Evolutionary conservation across 2,797 vertebrate genomes (phyloP), one percentile per base, ranked within the genome.

Genomic region (Pseudopleuronectes americanus): DNA sequence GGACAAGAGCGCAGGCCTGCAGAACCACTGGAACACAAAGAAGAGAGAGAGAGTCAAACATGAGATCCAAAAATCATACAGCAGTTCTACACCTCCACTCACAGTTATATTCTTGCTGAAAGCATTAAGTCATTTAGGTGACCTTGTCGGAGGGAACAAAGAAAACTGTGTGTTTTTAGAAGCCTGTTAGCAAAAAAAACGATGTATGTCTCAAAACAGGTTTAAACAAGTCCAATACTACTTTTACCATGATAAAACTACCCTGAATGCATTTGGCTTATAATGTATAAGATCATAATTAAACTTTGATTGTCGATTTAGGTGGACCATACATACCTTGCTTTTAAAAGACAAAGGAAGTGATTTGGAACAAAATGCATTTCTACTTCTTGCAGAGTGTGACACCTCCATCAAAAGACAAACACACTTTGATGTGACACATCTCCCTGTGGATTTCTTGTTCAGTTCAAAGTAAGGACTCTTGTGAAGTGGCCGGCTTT

Each of bases 1-100:
- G 94, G 71, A 96, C 90, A 76, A 96, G 90, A 31, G 95, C 95
- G 5, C 95, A 96, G 72, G 93, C 91, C 89, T 96, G 95, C 63
- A 96, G 90, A 3, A 95, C 93, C 88, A 95, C 95, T 96, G 26
- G 10, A 77, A 71, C 26, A 64, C 74, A 12, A 9, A n/a, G 8
- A 48, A n/a, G 4, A 78, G n/a, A 64, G 31, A 53, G 6, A 84
- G 31, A 74, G 41, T 13, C 28, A 55, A 10, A 28, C 38, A 61
- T 59, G 22, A 54, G 16, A 51, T 23, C 13, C 10, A 1, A 38
- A 38, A 38, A 13, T 48, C 19, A n/a, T 48, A 3, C 19, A 19
- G 47, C 12, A 43, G 41, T 38, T 38, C 12, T 38, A 13, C 36
- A 38, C 41, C 7, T 17, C 16, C 4, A 43, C 13, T 16, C 38